Evolutionary conservation across 2,888 invertebrate genomes (phyloP), one percentile per base, ranked within the genome.

Genomic region (Meteorus cinctellus): DNA sequence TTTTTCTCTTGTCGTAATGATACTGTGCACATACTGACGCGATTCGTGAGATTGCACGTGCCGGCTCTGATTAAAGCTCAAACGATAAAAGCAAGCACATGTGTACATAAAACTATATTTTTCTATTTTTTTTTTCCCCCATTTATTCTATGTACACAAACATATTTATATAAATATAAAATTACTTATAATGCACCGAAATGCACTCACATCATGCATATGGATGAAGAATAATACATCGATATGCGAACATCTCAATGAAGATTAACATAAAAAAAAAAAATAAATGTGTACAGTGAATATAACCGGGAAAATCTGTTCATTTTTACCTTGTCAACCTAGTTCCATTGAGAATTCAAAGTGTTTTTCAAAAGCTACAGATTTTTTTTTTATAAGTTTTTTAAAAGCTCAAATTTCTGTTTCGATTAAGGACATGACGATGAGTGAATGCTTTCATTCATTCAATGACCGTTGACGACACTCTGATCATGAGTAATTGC

Each of bases 151-250:
- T 16, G 19, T 59, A 34, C 29, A 59, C 19, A 68, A 31, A 55
- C 59, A 29, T 59, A 41, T 66, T 24, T 41, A 41, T 41, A 45
- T 24, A 24, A 66, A 41, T 41, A 66, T 66, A 66, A 66, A 66
- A 66, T 36, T 66, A 41, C 41, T 66, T 66, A 66, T 24, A 63
- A 63, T 66, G 41, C 69, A 70, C 55, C 59, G 55, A 10, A 70
- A 59, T 19, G 19, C 24, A 19, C 24, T 55, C 59, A 31, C 55
- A n/a, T 34, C 24, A 34, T 70, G 36, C 16, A 70, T 70, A 70
- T 70, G 55, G 10, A 55, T 55, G 55, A 31, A 19, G n/a, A n/a
- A 34, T 34, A 24, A 19, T 10, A 24, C 34, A 31, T 70, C 14
- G 4, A 59, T 55, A 55, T 36, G 31, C 1, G n/a, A 5, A 29